phyloP scores from a whole-genome alignment of 2,113 vertebrate genomes.

The Loxodonta africana region DNA sequence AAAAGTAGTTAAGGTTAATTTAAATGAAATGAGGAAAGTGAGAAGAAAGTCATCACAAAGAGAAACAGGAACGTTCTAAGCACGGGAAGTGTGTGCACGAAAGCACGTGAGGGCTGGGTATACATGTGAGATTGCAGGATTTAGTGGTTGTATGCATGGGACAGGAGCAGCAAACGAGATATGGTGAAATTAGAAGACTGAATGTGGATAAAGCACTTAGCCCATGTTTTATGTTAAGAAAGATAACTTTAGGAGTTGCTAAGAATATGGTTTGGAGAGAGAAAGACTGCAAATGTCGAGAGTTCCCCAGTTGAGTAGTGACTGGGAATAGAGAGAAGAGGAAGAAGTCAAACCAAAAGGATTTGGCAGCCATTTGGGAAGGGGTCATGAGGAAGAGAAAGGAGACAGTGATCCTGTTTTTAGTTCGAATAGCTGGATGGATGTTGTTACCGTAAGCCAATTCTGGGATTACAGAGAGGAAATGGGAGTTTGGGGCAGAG shows the following conservation, averaged over 20 bases:
- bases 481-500: background rate
- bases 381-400: background rate
- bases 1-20: background rate
- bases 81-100: fast-evolving
- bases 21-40: background rate
- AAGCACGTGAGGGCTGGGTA: background rate
- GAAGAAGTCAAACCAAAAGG: background rate
- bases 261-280: background rate
- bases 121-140: background rate
- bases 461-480: background rate
- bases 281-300: background rate
- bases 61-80: background rate
- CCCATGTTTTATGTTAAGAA: background rate
- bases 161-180: background rate
- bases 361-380: background rate
- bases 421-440: background rate
- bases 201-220: background rate
- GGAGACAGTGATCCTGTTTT: background rate
- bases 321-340: background rate
- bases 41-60: background rate
- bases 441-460: background rate
- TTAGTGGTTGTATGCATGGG: background rate
- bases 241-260: background rate
- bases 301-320: background rate
- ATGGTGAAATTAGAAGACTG: background rate